These are phyloP conservation scores for Vanacampus margaritifer DNA, from an alignment of 2,113 vertebrate genomes.

Conservation along the genomic window DNA sequence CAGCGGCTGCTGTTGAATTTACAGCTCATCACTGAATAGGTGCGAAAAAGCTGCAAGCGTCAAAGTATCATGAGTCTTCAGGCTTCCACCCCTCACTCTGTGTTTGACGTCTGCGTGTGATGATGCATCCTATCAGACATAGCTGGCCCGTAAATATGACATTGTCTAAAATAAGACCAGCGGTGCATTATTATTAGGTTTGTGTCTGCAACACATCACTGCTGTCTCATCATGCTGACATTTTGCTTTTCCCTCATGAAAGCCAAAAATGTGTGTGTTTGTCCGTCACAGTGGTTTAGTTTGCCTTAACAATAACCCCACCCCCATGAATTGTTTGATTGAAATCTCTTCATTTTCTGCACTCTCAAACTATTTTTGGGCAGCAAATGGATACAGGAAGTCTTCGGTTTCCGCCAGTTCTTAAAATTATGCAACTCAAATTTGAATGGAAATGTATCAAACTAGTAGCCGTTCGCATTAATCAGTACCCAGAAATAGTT, in stretches of 20 bases:
- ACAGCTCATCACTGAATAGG: background rate
- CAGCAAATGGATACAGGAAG: background rate
- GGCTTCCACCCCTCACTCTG: slow-evolving; percentile 20
- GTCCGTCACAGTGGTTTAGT: slow-evolving; percentile 1
- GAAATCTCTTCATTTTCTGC: background rate
- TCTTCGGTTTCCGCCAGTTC: too few species aligned
- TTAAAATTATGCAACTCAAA: too few species aligned
- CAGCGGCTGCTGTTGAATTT: background rate
- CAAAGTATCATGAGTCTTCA: background rate
- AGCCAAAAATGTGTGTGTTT: slow-evolving; percentile 34
- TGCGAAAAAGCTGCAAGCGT: too few species aligned
- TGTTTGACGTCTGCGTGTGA: slow-evolving; percentile 52
- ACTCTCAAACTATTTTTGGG: background rate
- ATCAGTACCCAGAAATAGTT: too few species aligned
- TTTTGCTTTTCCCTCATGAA: slow-evolving; percentile 20
- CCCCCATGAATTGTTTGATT: background rate
- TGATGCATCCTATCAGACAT: slow-evolving; percentile 60
- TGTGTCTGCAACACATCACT: slow-evolving; percentile 32
- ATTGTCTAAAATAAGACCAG: slow-evolving; percentile 62
- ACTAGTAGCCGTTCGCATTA: background rate
- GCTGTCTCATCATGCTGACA: slow-evolving; percentile 38
- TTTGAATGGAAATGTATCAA: background rate
- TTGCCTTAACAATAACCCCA: background rate
- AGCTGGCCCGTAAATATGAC: slow-evolving; percentile 53
- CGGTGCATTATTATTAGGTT: slow-evolving; percentile 41